phyloP scores from a whole-genome alignment of 2,888 invertebrate species.

The Myopa testacea region DNA sequence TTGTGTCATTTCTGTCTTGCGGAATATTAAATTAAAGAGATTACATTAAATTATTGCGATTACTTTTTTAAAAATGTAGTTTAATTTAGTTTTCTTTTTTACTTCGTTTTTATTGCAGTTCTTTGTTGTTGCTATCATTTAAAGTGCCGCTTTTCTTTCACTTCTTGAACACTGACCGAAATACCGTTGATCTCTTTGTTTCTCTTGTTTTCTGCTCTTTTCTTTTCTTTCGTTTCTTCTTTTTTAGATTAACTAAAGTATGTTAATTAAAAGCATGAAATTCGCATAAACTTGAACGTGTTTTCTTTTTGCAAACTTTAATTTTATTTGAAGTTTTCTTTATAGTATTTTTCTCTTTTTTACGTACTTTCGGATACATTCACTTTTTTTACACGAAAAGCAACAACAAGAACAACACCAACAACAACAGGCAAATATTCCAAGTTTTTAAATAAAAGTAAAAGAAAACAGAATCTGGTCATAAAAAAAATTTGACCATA shows the following conservation, averaged over 20 bases:
- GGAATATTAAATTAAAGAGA: too few species aligned
- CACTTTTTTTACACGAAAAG: slow-evolving; percentile 28
- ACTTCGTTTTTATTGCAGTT: too few species aligned
- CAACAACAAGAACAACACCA: slow-evolving; percentile 6
- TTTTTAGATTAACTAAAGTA: background rate
- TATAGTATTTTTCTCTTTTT: slow-evolving; percentile 10
- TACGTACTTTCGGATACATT: background rate
- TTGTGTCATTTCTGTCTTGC: too few species aligned
- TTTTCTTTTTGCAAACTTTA: background rate
- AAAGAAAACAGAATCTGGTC: too few species aligned
- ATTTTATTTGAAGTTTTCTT: background rate
- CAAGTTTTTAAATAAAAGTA: background rate
- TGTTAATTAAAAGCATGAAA: slow-evolving; percentile 7
- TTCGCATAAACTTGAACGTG: background rate
- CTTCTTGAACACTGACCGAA: too few species aligned
- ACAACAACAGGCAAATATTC: background rate
- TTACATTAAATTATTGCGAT: too few species aligned
- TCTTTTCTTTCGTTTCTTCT: background rate
- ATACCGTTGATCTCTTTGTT: too few species aligned
- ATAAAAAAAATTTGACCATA: slow-evolving; percentile 1
- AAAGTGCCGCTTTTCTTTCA: too few species aligned
- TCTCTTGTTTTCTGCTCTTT: too few species aligned
- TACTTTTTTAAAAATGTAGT: too few species aligned
- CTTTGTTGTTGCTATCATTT: too few species aligned
- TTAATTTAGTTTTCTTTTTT: too few species aligned